phyloP scores from a whole-genome alignment of 2,113 vertebrate genomes.

The Paedocypris sp. region DNA sequence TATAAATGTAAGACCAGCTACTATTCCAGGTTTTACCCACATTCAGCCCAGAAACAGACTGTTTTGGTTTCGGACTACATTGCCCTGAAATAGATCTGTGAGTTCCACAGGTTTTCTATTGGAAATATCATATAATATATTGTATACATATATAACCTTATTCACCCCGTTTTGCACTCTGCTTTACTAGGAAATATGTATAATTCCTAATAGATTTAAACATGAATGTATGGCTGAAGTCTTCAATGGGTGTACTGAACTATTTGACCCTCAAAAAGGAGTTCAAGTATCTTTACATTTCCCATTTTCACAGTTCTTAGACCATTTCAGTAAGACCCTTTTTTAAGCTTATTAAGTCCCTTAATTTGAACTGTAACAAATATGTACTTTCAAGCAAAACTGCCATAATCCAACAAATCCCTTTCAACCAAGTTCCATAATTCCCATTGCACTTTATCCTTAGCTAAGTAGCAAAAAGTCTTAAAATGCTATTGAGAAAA shows the following conservation, averaged over 20 bases:
- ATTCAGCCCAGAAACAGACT: too few relatives aligned
- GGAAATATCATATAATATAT: too few relatives aligned
- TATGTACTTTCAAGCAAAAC: neutral
- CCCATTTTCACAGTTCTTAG: neutral
- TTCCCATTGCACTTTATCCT: slow-evolving; percentile 36
- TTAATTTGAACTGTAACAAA: neutral
- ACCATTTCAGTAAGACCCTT: neutral
- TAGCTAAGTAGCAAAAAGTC: slow-evolving; percentile 29
- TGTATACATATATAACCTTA: too few relatives aligned
- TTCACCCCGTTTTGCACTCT: too few relatives aligned
- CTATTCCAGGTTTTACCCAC: too few relatives aligned
- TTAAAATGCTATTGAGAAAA: slow-evolving; percentile 44
- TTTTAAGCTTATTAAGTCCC: neutral
- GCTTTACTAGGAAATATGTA: neutral
- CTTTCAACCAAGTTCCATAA: neutral
- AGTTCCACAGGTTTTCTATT: too few relatives aligned
- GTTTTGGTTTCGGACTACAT: too few relatives aligned
- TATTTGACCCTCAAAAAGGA: slow-evolving; percentile 1
- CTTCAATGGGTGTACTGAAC: neutral
- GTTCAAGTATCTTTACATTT: too few relatives aligned
- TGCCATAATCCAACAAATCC: slow-evolving; percentile 15
- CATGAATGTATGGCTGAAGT: neutral
- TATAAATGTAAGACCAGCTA: too few relatives aligned
- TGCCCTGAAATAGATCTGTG: too few relatives aligned
- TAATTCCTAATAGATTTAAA: neutral